These are phyloP conservation scores for Saguinus midas DNA, from an alignment of 2,113 vertebrate species.

Conservation along the genomic window DNA sequence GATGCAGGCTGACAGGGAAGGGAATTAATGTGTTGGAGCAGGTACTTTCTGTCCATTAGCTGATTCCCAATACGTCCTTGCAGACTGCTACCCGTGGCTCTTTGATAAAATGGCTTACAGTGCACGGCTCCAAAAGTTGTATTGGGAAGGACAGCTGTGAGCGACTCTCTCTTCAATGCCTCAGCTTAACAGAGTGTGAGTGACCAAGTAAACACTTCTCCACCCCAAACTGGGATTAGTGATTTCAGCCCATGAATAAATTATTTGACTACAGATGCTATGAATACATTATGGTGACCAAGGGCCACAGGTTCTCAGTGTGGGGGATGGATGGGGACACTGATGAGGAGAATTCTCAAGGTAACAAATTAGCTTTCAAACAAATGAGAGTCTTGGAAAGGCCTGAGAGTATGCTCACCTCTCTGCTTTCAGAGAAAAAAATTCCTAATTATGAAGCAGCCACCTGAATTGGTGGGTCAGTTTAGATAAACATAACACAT, in stretches of 20 bases:
- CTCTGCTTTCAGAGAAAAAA: slow-evolving; percentile 56
- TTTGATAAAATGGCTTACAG: slow-evolving; percentile 74
- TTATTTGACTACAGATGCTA: slow-evolving; percentile 85
- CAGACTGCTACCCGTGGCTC: slow-evolving; percentile 78
- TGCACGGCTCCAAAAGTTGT: slow-evolving; percentile 41
- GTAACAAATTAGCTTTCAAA: slow-evolving; percentile 82
- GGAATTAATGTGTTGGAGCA: slow-evolving; percentile 90
- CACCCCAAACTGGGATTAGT: slow-evolving; percentile 77
- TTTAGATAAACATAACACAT: not conserved
- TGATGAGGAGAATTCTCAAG: slow-evolving; percentile 84
- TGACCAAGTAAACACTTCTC: slow-evolving; percentile 80
- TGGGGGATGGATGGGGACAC: slow-evolving; percentile 67
- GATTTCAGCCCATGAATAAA: slow-evolving; percentile 85
- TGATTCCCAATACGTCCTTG: slow-evolving; percentile 78
- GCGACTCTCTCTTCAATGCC: slow-evolving; percentile 61
- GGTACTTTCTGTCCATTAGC: slow-evolving; percentile 91
- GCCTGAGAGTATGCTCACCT: slow-evolving; percentile 70
- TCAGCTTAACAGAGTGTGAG: slow-evolving; percentile 66
- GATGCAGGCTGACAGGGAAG: slow-evolving; percentile 93
- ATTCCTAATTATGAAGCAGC: slow-evolving; percentile 10
- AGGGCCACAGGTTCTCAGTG: slow-evolving; percentile 52
- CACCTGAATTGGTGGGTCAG: not conserved
- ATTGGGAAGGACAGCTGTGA: slow-evolving; percentile 8
- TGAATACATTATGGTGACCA: slow-evolving; percentile 83
- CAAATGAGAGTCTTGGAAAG: slow-evolving; percentile 78